Evolutionary conservation across 2,888 invertebrate genomes (phyloP), one percentile per base, ranked within the genome.

Genomic region (Cephus pulcher): DNA sequence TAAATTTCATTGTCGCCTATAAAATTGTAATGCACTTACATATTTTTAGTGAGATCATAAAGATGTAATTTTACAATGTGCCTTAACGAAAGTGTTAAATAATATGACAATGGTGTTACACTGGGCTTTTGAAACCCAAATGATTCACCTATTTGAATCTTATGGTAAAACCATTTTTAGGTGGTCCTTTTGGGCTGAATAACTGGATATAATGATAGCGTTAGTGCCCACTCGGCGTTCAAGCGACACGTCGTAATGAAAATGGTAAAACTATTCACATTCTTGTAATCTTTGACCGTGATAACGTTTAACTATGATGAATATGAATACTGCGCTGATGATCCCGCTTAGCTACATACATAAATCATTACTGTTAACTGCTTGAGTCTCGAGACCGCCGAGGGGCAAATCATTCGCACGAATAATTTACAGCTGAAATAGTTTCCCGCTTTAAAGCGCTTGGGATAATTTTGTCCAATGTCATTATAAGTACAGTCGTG

Each of bases 341-440:
- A 56, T 56, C 23, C 56, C 56, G 56, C 56, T 56, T 56, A 56
- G 56, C 56, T 56, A 56, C 56, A 56, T 56, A 56, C 56, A 56
- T 56, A 56, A 56, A 56, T 56, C 56, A 56, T 56, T 56, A 56
- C 56, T 56, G 56, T 56, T 56, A 56, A 56, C 56, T 56, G 23
- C 56, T 56, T 74, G 68, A 34, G 75, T 30, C 69, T 76, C 12
- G 33, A 33, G 73, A 68, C 37, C 76, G 75, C n/a, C 37, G n/a
- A 79, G 30, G 32, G 35, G 23, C 73, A 78, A 78, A 40, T 79
- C 69, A 30, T 75, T 35, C 40, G 34, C 75, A 32, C 34, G n/a
- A 74, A 34, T 35, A 30, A 34, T 32, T 30, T 78, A 75, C 78
- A 79, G 83, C 78, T 81, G 79, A 23, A 15, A 9, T 9, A 56